These are phyloP conservation scores for Trichonephila clavata DNA, from an alignment of 1,140 invertebrate genomes.

Conservation along the genomic window DNA sequence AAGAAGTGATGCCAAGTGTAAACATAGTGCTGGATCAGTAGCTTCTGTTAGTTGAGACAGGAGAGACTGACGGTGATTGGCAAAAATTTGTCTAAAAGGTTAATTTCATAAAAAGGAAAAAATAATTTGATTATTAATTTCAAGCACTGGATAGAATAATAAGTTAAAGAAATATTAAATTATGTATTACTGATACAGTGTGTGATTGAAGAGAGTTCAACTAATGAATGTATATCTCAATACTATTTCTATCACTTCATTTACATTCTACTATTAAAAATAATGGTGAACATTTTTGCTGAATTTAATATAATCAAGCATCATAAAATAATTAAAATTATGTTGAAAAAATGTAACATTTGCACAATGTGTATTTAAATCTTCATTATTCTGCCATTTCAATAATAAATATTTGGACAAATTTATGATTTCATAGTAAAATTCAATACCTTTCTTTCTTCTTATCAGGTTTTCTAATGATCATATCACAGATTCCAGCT, in stretches of 20 bases:
- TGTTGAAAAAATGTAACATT: too few species aligned
- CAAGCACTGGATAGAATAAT: not conserved
- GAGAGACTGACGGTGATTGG: conserved; percentile 90
- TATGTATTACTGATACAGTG: not conserved
- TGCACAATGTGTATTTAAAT: too few species aligned
- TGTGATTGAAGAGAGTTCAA: not conserved
- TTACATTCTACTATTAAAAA: too few species aligned
- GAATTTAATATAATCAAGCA: too few species aligned
- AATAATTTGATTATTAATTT: not conserved
- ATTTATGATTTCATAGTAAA: not conserved
- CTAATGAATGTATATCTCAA: too few species aligned
- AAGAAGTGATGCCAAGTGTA: conserved; percentile 90
- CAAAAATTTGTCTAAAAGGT: conserved; percentile 84
- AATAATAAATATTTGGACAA: too few species aligned
- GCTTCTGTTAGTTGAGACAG: conserved; percentile 87
- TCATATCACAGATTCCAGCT: conserved; percentile 87
- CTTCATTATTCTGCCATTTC: too few species aligned
- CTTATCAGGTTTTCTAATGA: conserved; percentile 93
- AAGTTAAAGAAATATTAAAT: not conserved
- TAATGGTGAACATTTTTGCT: too few species aligned
- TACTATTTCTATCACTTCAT: too few species aligned
- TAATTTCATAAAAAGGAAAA: not conserved
- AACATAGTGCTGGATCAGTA: conserved; percentile 89
- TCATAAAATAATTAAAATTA: too few species aligned
- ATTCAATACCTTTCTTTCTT: conserved; percentile 88